Base-by-base conservation (phyloP, 2,797 vertebrate genomes). In the Somateria mollissima region DNA sequence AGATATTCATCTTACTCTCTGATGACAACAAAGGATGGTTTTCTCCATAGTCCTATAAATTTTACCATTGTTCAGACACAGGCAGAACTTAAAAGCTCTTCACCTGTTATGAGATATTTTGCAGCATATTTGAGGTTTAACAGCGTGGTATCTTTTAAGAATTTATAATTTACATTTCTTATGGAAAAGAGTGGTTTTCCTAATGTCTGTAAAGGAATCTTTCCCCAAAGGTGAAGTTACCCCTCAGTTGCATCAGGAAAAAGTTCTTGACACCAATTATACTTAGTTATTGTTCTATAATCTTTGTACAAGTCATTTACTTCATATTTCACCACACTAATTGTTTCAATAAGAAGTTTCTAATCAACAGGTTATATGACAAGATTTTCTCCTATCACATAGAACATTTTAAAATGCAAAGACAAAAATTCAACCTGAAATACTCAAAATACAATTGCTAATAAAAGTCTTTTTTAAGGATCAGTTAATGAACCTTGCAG, bases 111-210 rank as follows among this genome's bases (percentile, higher is more conserved):
- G 32, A 60, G 21, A 66, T 56, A 56, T 64, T 90, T 10, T 34
- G 30, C 8, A 10, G 22, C n/a, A 43, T 1, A 1, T 56, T 64
- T 85, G 17, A 21, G 8, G 5, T 27, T 5, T 28, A 30, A 76
- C 25, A 76, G 15, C 3, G 5, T 17, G 11, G 8, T 28, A 60
- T 89, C n/a, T 41, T 12, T 4, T 27, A 79, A 89, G 51, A 2
- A 66, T 61, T 66, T 53, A 45, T 13, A 10, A 53, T 47, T 80
- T 32, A 49, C 28, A 71, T 39, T 85, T 64, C 21, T 77, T 43
- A 41, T 3, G 2, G 9, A 41, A 80, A 79, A 13, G 2, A 5
- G 2, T 0, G 0, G 1, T 7, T 66, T 82, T 66, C 37, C 11
- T 28, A 47, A 58, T 1, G 17, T 49, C 21, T 67, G 66, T 60